phyloP scores from a whole-genome alignment of 2,888 invertebrate genomes.

The Crematogaster levior region DNA sequence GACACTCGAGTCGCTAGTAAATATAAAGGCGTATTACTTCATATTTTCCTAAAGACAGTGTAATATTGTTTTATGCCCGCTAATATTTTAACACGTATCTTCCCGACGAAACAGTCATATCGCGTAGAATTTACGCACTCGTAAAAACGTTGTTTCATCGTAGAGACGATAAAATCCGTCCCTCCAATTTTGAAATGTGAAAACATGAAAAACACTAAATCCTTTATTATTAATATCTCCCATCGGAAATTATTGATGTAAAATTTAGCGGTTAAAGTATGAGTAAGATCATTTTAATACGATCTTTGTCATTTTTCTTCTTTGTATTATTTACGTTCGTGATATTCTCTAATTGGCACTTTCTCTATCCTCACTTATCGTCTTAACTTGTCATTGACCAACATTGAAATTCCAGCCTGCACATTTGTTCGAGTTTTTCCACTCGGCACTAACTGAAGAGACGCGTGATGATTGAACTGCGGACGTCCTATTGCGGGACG shows the following conservation, averaged over 20 bases:
- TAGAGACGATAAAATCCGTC: neutral
- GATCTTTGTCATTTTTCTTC: neutral
- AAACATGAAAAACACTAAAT: neutral
- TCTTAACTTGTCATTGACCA: neutral
- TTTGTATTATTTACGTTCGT: neutral
- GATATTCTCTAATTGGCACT: neutral
- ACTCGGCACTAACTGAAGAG: neutral
- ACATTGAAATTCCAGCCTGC: neutral
- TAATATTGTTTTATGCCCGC: constrained; percentile 28
- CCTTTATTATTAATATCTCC: neutral
- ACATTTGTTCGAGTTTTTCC: neutral
- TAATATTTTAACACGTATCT: constrained; percentile 25
- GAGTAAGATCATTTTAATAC: neutral
- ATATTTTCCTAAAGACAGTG: constrained; percentile 21
- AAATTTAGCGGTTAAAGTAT: neutral
- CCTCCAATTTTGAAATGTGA: neutral
- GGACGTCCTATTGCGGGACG: constrained; percentile 1
- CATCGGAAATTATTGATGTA: too few species aligned
- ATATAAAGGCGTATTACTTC: neutral
- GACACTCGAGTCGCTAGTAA: constrained; percentile 3
- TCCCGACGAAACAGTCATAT: neutral
- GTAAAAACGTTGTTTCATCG: neutral
- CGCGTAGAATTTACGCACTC: neutral
- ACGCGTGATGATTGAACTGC: constrained; percentile 11
- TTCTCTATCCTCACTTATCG: neutral